A percentile compares a stretch with the other conserved stretches of the same genome.
These are phyloP conservation scores for Apantesis nais DNA, from an alignment of 2,888 invertebrate species.

Conservation along the genomic window DNA sequence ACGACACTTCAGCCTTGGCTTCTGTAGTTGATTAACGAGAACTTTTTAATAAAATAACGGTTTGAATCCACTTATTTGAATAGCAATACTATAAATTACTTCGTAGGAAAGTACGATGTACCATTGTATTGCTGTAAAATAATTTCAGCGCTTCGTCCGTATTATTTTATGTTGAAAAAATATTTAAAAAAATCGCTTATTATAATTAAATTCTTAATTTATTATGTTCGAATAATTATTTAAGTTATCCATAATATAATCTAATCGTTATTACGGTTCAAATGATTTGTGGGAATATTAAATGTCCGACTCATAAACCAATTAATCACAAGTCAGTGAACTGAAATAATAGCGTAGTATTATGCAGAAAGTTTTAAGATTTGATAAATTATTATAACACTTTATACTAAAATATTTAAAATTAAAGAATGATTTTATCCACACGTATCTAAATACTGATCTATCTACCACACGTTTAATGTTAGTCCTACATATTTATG, in stretches of 20 bases:
- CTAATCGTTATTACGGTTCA: slow-evolving; percentile 10
- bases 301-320: background rate
- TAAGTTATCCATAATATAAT: slow-evolving; percentile 13
- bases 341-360: slow-evolving; percentile 15
- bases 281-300: slow-evolving; percentile 7
- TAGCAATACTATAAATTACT: background rate
- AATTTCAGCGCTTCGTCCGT: background rate
- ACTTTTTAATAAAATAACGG: background rate
- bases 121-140: background rate
- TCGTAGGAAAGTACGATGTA: background rate
- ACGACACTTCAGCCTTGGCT: background rate
- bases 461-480: slow-evolving; percentile 8
- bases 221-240: slow-evolving; percentile 1
- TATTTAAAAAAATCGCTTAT: background rate
- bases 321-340: slow-evolving; percentile 4
- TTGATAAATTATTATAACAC: slow-evolving; percentile 4
- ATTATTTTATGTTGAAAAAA: background rate
- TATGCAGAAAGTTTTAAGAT: slow-evolving; percentile 11
- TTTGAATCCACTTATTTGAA: background rate
- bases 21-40: background rate
- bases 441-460: slow-evolving; percentile 14
- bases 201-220: slow-evolving; percentile 6
- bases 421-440: slow-evolving; percentile 1
- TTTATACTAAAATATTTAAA: slow-evolving; percentile 5
- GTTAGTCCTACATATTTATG: slow-evolving; percentile 24